Conservation (phyloP, 1,140 invertebrate genomes). For the Brachionus angularis region DNA sequence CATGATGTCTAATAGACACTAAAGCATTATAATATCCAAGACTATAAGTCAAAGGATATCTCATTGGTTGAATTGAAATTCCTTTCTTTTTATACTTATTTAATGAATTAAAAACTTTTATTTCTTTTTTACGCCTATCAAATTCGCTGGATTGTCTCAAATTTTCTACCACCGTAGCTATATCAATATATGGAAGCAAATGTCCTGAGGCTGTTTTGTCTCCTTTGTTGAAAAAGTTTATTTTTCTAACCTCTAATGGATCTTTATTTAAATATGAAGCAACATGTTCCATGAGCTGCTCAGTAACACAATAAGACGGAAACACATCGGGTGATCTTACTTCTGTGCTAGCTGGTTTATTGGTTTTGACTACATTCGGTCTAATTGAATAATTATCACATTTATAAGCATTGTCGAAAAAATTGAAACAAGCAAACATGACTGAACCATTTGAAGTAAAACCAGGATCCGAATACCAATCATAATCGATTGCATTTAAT, state of each 20-base stretch:
- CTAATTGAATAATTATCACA: conserved; percentile 23
- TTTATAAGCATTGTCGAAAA: conserved; percentile 37
- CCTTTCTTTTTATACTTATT: conserved; percentile 51
- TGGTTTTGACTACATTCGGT: conserved; percentile 21
- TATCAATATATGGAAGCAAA: conserved; percentile 51
- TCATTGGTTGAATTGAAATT: conserved; percentile 51
- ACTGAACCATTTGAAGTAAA: conserved; percentile 11
- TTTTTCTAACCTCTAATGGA: conserved; percentile 61
- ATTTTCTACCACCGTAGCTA: conserved; percentile 47
- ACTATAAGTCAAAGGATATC: conserved; percentile 49
- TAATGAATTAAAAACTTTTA: conserved; percentile 43
- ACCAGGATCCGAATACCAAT: conserved; percentile 15
- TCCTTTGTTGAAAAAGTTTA: conserved; percentile 53
- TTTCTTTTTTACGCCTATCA: conserved; percentile 34
- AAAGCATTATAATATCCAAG: conserved; percentile 62
- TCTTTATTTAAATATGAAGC: conserved; percentile 66
- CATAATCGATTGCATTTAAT: conserved; percentile 16
- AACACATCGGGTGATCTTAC: conserved; percentile 46
- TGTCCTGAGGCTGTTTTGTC: conserved; percentile 49
- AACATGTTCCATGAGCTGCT: conserved; percentile 77
- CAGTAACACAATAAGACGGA: conserved; percentile 59
- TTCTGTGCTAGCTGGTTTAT: conserved; percentile 30
- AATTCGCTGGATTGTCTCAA: conserved; percentile 45
- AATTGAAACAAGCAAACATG: background rate
- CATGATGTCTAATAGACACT: conserved; percentile 69